phyloP scores from a whole-genome alignment of 2,797 vertebrate species.

The Schizothorax lantsangensis region DNA sequence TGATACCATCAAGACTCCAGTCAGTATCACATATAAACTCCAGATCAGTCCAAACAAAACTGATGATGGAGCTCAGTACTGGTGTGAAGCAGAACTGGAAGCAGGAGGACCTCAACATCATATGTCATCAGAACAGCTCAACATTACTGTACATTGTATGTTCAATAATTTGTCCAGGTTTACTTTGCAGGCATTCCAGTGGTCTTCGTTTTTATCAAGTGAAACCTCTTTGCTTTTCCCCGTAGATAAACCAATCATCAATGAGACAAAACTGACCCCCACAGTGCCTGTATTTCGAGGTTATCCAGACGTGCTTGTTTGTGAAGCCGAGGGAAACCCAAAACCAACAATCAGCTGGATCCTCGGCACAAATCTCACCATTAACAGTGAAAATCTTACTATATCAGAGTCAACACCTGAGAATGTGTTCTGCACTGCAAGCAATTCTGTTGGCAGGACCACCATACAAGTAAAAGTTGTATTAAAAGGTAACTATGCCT shows the following conservation, averaged over 20 bases:
- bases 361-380: not conserved
- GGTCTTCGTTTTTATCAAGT: not conserved
- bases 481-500: slow-evolving; percentile 71
- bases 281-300: slow-evolving; percentile 72
- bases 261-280: slow-evolving; percentile 64
- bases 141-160: slow-evolving; percentile 73
- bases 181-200: not conserved
- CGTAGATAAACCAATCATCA: slow-evolving; percentile 74
- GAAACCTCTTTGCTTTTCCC: slow-evolving; percentile 1
- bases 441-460: slow-evolving; percentile 54
- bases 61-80: slow-evolving; percentile 57
- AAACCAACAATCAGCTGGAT: slow-evolving; percentile 70
- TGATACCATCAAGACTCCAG: not conserved
- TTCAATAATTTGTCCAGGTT: not conserved
- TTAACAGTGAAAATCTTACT: slow-evolving; percentile 39
- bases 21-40: slow-evolving; percentile 49
- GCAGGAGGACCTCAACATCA: not conserved
- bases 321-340: slow-evolving; percentile 75
- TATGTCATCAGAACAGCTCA: slow-evolving; percentile 59
- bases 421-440: slow-evolving; percentile 67
- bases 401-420: slow-evolving; percentile 53
- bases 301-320: slow-evolving; percentile 69
- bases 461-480: slow-evolving; percentile 65
- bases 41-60: slow-evolving; percentile 51
- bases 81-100: slow-evolving; percentile 69